phyloP scores from a whole-genome alignment of 2,797 vertebrate genomes.

The Zenarchopterus dispar region DNA sequence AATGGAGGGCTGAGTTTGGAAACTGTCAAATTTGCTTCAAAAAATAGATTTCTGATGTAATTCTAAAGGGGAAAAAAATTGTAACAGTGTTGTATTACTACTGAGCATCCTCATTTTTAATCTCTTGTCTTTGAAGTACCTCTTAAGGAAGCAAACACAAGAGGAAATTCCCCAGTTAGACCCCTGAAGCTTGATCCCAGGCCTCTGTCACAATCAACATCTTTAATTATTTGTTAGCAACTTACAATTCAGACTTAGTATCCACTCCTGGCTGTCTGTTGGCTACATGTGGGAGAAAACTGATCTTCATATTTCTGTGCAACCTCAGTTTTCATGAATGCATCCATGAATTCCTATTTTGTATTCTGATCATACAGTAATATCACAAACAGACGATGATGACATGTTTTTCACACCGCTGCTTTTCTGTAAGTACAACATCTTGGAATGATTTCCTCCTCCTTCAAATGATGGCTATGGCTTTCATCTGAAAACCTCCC shows the following conservation, averaged over 20 bases:
- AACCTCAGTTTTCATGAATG: slow-evolving; percentile 26
- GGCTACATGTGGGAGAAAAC: slow-evolving; percentile 1
- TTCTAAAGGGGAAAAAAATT: neutral
- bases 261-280: neutral
- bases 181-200: neutral
- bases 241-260: neutral
- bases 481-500: slow-evolving; percentile 11
- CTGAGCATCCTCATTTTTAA: neutral
- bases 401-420: slow-evolving; percentile 31
- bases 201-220: neutral
- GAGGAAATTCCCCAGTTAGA: too few species aligned
- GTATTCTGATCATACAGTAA: slow-evolving; percentile 26
- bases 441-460: neutral
- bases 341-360: slow-evolving; percentile 23
- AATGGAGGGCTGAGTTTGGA: slow-evolving; percentile 31
- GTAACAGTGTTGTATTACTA: slow-evolving; percentile 1
- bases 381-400: slow-evolving; percentile 49
- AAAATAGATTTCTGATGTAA: neutral
- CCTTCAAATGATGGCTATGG: slow-evolving; percentile 24
- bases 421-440: slow-evolving; percentile 27
- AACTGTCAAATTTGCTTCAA: slow-evolving; percentile 13
- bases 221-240: neutral
- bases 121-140: neutral
- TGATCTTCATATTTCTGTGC: slow-evolving; percentile 12
- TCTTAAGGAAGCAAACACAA: too few species aligned